Evolutionary conservation across 2,888 invertebrate species (phyloP).

Genomic region (Cordylochernes scorpioides): DNA sequence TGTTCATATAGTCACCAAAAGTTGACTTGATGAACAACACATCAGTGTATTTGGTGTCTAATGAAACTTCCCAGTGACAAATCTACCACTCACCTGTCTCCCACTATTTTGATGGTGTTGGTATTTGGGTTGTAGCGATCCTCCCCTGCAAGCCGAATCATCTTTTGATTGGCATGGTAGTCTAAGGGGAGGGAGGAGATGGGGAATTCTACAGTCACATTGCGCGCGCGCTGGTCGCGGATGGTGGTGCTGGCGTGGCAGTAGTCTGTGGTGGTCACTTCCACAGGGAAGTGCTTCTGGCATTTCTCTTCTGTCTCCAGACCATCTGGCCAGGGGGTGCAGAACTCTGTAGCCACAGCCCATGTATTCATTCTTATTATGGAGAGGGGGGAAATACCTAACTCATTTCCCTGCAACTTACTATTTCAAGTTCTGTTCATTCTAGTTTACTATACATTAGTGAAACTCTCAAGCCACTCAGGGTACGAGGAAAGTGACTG

Average conservation of each 20-base stretch:
- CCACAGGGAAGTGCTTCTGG: conserved; percentile 52
- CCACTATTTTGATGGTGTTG: conserved; percentile 49
- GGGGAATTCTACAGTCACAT: conserved; percentile 42
- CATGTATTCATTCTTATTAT: too few species aligned
- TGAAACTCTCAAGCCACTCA: too few species aligned
- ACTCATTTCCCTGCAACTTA: too few species aligned
- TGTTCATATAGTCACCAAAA: too few species aligned
- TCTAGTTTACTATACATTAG: too few species aligned
- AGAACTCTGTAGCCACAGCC: conserved; percentile 51
- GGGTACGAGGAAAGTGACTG: too few species aligned
- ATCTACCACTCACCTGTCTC: conserved; percentile 38
- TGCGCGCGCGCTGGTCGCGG: conserved; percentile 54
- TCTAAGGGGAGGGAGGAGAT: conserved; percentile 41
- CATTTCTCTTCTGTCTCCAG: conserved; percentile 45
- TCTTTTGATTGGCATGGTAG: conserved; percentile 56
- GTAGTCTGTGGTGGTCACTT: conserved; percentile 54
- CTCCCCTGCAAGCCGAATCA: conserved; percentile 51
- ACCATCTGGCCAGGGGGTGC: conserved; percentile 66
- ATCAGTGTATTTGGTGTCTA: too few species aligned
- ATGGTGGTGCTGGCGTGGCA: conserved; percentile 69
- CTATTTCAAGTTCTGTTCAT: too few species aligned
- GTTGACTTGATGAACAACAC: too few species aligned
- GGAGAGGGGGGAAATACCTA: too few species aligned
- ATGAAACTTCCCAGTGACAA: too few species aligned
- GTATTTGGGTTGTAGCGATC: conserved; percentile 37